Percentiles rank a stretch among this genome's conserved stretches.
Evolutionary conservation across 2,113 vertebrate genomes (phyloP).

Genomic region (Macquaria australasica): DNA sequence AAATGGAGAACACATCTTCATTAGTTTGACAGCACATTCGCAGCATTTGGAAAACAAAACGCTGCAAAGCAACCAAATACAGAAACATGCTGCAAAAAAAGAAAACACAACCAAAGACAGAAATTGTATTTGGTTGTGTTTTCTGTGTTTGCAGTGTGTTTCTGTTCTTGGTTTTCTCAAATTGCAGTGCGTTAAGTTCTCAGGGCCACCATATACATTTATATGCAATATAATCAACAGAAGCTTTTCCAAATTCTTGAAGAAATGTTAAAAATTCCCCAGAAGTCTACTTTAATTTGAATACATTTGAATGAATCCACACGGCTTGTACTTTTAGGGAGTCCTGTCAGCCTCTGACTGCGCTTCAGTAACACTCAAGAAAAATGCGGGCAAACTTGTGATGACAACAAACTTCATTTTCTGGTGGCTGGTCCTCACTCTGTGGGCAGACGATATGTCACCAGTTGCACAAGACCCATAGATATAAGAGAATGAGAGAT

Average conservation of each 20-base stretch:
- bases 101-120: too few species aligned
- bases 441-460: constrained; percentile 68
- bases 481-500: constrained; percentile 78
- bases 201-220: too few species aligned
- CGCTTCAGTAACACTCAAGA: constrained; percentile 11
- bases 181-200: neutral
- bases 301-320: constrained; percentile 36
- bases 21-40: neutral
- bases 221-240: constrained; percentile 19
- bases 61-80: neutral
- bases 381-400: constrained; percentile 34
- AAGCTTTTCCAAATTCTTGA: constrained; percentile 9
- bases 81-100: neutral
- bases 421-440: constrained; percentile 41
- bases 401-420: constrained; percentile 50
- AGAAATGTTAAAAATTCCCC: neutral
- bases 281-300: constrained; percentile 36
- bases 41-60: neutral
- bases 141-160: neutral
- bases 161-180: neutral
- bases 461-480: constrained; percentile 71
- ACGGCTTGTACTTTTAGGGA: neutral
- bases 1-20: neutral
- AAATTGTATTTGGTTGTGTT: neutral
- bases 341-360: constrained; percentile 5